Evolutionary conservation across 2,888 invertebrate genomes (phyloP), one percentile per base, ranked within the genome.

Genomic region (Osmoderma eremita): DNA sequence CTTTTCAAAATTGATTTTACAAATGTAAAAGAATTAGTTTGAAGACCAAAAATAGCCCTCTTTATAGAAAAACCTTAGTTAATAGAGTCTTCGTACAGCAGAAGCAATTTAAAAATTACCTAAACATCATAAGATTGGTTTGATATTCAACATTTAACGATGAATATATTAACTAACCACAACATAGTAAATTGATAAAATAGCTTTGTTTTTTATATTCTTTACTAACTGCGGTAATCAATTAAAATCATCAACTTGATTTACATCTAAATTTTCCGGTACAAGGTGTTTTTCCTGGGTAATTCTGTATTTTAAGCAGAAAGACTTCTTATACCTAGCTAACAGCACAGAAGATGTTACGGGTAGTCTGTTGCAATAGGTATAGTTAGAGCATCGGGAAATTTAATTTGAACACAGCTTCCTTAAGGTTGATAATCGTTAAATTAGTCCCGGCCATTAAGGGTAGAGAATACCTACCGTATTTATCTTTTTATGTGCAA

Each of bases 401-500:
- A 20, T 24, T 49, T 67, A 71, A 70, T 74, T 74, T 76, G 70
- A 74, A 74, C 72, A 69, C 70, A 68, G 71, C 69, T 67, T 72
- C 65, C 72, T 73, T 77, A 77, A 77, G 76, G 77, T 65, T 71
- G 70, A 68, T 71, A 75, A 75, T 77, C 75, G 70, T 67, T 68
- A 72, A 68, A 70, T 70, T 67, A 71, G 68, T 67, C 70, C 45
- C 53, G 56, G 56, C 73, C 79, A 80, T 80, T 80, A 79, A 78
- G 77, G 76, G 75, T 71, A 74, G 75, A 78, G 79, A 30, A 6
- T 30, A 30, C 30, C 30, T 78, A 77, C 78, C 79, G n/a, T 81
- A 81, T 81, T 82, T 81, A 82, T 82, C 81, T 81, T 81, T 81
- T 82, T 81, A 81, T 80, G 80, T 77, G 80, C 80, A 81, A 82